Base-by-base conservation (phyloP, 2,888 invertebrate genomes). In the Rhingia rostrata region DNA sequence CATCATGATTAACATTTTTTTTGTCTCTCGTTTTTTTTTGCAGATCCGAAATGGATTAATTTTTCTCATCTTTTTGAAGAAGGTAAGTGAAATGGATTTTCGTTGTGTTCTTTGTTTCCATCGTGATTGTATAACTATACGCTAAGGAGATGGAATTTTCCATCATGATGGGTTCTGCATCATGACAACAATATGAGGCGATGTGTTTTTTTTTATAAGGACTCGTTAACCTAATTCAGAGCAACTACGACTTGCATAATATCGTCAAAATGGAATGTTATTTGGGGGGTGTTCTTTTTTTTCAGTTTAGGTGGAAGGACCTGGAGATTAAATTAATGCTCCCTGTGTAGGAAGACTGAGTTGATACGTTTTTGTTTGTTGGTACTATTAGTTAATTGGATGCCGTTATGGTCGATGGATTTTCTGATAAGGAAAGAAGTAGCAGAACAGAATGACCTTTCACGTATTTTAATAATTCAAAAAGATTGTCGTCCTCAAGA, bases 11-110 rank as follows among this genome's bases (percentile, higher is more conserved):
- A 56, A 45, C 12, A 58, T 56, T 35, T 14, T 4, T 56, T 49
- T 33, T 4, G 35, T 43, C 6, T 70, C 4, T 69, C 4, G 22
- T 60, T 45, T 72, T 47, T 51, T 9, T 41, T 77, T 81, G 12
- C 77, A 82, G 82, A 82, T 72, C 45, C 35, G 37, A 72, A 72
- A 77, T 77, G 77, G 66, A 77, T 82, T 70, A 51, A 77, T 66
- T 54, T 82, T 77, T 54, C 49, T 33, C 82, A 77, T 72, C 75
- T 45, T 58, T 64, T 75, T 69, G 51, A 60, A 63, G 49, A 70
- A 77, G 64, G 70, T 70, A 77, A 67, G 77, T 60, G n/a, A 37
- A 47, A 14, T 73, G 39, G 54, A 41, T 37, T 69, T 67, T 39
- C 60, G 22, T 54, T 70, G 4, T 33, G 14, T 32, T 32, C 32